These are phyloP conservation scores for Hippoglossus hippoglossus DNA, from an alignment of 2,797 vertebrate genomes.

Conservation along the genomic window DNA sequence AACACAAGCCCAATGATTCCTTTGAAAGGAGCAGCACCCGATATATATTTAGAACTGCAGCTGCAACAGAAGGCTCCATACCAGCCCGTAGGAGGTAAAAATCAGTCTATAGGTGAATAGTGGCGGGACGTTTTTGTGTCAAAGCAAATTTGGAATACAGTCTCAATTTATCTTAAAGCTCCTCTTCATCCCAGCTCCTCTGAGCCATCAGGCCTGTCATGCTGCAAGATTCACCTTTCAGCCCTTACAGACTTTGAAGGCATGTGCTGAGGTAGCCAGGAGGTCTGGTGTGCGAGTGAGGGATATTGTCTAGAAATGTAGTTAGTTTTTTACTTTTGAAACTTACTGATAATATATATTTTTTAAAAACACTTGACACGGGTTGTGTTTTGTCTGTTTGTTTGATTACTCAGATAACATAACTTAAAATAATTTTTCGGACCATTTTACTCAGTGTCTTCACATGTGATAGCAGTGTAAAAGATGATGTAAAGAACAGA, in stretches of 20 bases:
- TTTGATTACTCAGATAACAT: too few species aligned
- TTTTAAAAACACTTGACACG: too few species aligned
- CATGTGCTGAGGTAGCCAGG: background rate
- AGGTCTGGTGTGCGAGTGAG: too few species aligned
- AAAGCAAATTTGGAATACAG: constrained; percentile 6
- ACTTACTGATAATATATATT: too few species aligned
- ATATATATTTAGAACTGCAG: constrained; percentile 77
- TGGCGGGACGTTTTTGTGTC: constrained; percentile 2
- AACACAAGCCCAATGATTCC: constrained; percentile 65
- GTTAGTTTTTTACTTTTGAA: too few species aligned
- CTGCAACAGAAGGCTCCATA: constrained; percentile 56
- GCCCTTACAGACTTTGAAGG: background rate
- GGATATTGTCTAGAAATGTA: too few species aligned
- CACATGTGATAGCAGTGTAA: background rate
- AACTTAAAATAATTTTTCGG: too few species aligned
- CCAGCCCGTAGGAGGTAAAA: constrained; percentile 38
- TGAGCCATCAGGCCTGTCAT: constrained; percentile 5
- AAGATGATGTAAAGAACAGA: background rate
- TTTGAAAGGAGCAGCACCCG: constrained; percentile 63
- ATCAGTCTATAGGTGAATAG: constrained; percentile 16
- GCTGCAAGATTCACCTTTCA: constrained; percentile 23
- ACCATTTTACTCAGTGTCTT: too few species aligned
- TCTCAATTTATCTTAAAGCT: constrained; percentile 24
- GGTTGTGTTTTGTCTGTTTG: background rate
- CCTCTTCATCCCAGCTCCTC: constrained; percentile 22